Conservation (phyloP, 1,140 invertebrate genomes). For the Drosophila novamexicana region DNA sequence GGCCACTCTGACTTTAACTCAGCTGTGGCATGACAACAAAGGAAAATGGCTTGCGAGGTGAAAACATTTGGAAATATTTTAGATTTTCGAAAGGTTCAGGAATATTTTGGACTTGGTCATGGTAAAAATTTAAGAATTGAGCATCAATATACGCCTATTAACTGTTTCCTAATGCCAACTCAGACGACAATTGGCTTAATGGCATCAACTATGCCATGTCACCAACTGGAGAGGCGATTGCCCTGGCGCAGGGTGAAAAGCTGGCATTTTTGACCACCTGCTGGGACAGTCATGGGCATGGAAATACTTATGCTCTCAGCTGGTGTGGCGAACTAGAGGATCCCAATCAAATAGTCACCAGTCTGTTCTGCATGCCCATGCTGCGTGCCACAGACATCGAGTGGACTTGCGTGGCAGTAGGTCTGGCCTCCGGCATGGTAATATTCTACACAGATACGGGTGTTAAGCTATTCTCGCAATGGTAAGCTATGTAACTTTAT, state of each 20-base stretch:
- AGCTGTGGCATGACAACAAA: slow-evolving; percentile 67
- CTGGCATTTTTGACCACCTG: slow-evolving; percentile 88
- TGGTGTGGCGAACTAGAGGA: slow-evolving; percentile 86
- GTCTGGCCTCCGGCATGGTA: slow-evolving; percentile 93
- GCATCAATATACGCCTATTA: slow-evolving; percentile 9
- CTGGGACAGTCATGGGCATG: slow-evolving; percentile 86
- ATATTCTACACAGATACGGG: slow-evolving; percentile 96
- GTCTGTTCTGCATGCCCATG: slow-evolving; percentile 85
- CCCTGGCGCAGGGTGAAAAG: slow-evolving; percentile 88
- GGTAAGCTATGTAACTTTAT: slow-evolving; percentile 70
- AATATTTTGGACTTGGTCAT: slow-evolving; percentile 85
- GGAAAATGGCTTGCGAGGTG: slow-evolving; percentile 88
- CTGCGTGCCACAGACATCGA: slow-evolving; percentile 86
- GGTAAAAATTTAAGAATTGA: slow-evolving; percentile 57
- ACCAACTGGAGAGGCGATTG: slow-evolving; percentile 89
- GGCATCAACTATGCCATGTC: slow-evolving; percentile 89
- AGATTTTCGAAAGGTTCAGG: slow-evolving; percentile 87
- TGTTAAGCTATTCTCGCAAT: slow-evolving; percentile 92
- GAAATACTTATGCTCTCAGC: slow-evolving; percentile 85
- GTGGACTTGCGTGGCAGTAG: slow-evolving; percentile 96
- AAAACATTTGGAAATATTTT: slow-evolving; percentile 88
- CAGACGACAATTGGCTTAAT: slow-evolving; percentile 90
- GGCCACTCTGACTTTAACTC: slow-evolving; percentile 9
- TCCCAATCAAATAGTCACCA: slow-evolving; percentile 85
- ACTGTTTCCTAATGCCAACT: slow-evolving; percentile 3